These are phyloP conservation scores for Drosophila pullipes DNA, from an alignment of 2,888 invertebrate species.

Conservation along the genomic window DNA sequence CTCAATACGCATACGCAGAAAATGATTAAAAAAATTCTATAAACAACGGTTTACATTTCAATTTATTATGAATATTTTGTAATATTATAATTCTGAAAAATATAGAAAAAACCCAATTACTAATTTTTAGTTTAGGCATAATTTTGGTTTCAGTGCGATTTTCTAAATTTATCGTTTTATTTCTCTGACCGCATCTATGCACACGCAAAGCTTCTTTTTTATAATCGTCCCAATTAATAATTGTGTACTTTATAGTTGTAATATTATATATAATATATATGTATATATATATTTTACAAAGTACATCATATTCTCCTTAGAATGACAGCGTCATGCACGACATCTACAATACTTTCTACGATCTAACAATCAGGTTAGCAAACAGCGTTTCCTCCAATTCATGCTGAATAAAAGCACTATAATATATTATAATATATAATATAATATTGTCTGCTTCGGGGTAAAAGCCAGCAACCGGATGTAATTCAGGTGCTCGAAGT, in stretches of 20 bases:
- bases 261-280: neutral
- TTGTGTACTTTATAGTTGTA: slow-evolving; percentile 39
- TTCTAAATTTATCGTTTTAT: slow-evolving; percentile 4
- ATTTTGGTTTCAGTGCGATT: neutral
- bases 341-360: slow-evolving; percentile 63
- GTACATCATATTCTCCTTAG: slow-evolving; percentile 14
- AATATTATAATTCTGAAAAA: neutral
- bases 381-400: slow-evolving; percentile 48
- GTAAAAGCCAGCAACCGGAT: slow-evolving; percentile 21
- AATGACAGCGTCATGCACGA: slow-evolving; percentile 53
- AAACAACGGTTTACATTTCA: neutral
- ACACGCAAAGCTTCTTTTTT: slow-evolving; percentile 55
- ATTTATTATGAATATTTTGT: too few species aligned
- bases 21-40: neutral
- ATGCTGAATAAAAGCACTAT: slow-evolving; percentile 53
- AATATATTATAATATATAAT: too few species aligned
- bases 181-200: slow-evolving; percentile 40
- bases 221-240: slow-evolving; percentile 23
- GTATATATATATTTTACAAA: neutral
- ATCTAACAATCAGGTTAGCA: slow-evolving; percentile 28
- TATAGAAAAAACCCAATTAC: too few species aligned
- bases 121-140: too few species aligned
- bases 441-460: neutral
- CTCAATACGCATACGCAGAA: too few species aligned
- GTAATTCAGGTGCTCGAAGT: slow-evolving; percentile 48